Percentiles rank a stretch among this genome's conserved stretches.
Evolutionary conservation across 1,140 invertebrate species (phyloP).

Genomic region (Drosophila albomicans): DNA sequence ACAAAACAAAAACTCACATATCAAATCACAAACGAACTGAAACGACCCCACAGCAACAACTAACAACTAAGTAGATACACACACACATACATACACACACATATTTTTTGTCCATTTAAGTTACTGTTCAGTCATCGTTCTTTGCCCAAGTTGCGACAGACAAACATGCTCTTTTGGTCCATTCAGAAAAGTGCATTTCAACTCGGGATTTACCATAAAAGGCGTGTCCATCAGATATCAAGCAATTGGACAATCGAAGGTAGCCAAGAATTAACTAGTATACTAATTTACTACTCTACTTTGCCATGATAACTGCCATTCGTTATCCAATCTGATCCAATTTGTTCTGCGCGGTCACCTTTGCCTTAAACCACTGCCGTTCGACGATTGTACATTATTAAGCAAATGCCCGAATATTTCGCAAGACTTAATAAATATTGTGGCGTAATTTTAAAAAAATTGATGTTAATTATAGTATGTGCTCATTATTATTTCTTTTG

Average conservation of each 20-base stretch:
- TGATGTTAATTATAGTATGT: background rate
- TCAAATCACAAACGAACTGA: slow-evolving; percentile 9
- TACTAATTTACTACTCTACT: background rate
- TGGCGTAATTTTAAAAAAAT: slow-evolving; percentile 5
- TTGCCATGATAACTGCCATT: background rate
- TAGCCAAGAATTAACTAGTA: background rate
- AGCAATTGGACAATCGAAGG: background rate
- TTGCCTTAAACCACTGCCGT: background rate
- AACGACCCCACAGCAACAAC: slow-evolving; percentile 12
- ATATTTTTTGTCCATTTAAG: slow-evolving; percentile 21
- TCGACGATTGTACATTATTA: slow-evolving; percentile 5
- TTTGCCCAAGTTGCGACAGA: slow-evolving; percentile 23
- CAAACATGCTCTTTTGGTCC: slow-evolving; percentile 10
- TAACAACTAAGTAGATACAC: background rate
- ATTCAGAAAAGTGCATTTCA: slow-evolving; percentile 14
- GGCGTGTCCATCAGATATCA: background rate
- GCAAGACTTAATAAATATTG: slow-evolving; percentile 10
- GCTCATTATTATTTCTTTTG: too few species aligned
- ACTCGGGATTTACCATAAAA: background rate
- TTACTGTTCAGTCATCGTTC: slow-evolving; percentile 28
- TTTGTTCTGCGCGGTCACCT: background rate
- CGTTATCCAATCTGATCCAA: slow-evolving; percentile 7
- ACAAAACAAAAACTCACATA: background rate
- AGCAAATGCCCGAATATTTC: slow-evolving; percentile 20
- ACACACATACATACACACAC: background rate